These are phyloP conservation scores for Champsocephalus gunnari DNA, from an alignment of 2,797 vertebrate genomes.

Conservation along the genomic window DNA sequence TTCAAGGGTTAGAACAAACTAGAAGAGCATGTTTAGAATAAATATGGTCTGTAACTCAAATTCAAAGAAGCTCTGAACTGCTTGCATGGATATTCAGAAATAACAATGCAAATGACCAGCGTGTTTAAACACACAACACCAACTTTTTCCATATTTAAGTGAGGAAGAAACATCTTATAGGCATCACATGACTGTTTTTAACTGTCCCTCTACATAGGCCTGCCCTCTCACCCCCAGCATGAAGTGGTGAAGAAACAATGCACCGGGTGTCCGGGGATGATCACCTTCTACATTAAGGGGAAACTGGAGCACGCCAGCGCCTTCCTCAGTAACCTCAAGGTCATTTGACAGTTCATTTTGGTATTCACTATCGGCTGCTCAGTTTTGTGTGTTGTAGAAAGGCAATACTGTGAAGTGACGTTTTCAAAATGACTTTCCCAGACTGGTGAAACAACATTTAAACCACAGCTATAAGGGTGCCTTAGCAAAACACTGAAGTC, in stretches of 20 bases:
- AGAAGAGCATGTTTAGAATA: neutral
- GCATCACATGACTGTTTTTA: neutral
- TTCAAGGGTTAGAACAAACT: neutral
- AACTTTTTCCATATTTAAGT: neutral
- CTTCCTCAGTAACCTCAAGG: constrained; percentile 93
- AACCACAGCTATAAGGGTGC: neutral
- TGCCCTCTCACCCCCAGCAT: constrained; percentile 92
- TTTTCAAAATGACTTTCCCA: neutral
- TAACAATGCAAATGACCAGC: neutral
- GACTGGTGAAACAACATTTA: neutral
- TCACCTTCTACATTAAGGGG: constrained; percentile 93
- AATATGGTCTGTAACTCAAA: neutral
- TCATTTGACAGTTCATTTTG: constrained; percentile 63
- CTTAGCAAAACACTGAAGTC: neutral
- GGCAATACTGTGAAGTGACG: neutral
- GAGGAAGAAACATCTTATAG: neutral
- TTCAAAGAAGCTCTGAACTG: neutral
- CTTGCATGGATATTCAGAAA: neutral
- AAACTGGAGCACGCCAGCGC: constrained; percentile 81
- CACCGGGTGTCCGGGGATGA: constrained; percentile 91
- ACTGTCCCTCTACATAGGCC: constrained; percentile 77
- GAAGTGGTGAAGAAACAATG: constrained; percentile 90
- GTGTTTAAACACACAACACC: neutral
- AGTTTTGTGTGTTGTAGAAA: neutral
- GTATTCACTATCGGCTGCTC: neutral